Evolutionary conservation across 2,888 invertebrate genomes (phyloP), one percentile per base, ranked within the genome.

Genomic region (Himalopsyche anomala): DNA sequence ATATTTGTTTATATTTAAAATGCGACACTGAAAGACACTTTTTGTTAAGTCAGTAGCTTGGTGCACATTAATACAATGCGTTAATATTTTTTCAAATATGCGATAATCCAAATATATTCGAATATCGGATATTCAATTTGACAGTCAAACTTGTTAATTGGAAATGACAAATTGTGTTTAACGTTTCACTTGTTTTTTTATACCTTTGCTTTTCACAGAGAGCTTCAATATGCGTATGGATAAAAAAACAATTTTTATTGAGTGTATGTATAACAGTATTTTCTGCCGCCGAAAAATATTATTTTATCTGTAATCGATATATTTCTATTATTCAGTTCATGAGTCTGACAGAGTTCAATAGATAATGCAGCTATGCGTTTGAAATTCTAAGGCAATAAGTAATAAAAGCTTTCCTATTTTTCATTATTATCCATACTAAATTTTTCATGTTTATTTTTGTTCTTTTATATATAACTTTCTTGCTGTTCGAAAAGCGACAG

Each of bases 381-480:
- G 74, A 74, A 74, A 74, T 36, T 15, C 36, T 8, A 74, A 74
- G 38, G 38, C 74, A 74, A 74, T 74, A 74, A 74, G 38, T 74
- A 74, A 74, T 74, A 74, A 74, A 74, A 74, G 36, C 36, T 36
- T 74, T 74, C 38, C 12, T 74, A 74, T 38, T 15, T 74, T 36
- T 74, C 74, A 74, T 74, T 74, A 12, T 5, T 74, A 4, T 19
- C 28, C 36, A 36, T 74, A 19, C 28, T 12, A 28, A 4, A 74
- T 74, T 38, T 36, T 74, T 74, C 38, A 11, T 74, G 12, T 74
- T 74, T 28, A 0, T 28, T 74, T 74, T 74, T 74, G 6, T 19
- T 36, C 36, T 36, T 74, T 74, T 38, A 36, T 2, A 74, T 15
- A 28, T 36, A 51, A 74, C 0, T 6, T 74, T 36, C 36, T 74